These are phyloP conservation scores for Euglossa dilemma DNA, from an alignment of 1,140 invertebrate genomes.

Conservation along the genomic window DNA sequence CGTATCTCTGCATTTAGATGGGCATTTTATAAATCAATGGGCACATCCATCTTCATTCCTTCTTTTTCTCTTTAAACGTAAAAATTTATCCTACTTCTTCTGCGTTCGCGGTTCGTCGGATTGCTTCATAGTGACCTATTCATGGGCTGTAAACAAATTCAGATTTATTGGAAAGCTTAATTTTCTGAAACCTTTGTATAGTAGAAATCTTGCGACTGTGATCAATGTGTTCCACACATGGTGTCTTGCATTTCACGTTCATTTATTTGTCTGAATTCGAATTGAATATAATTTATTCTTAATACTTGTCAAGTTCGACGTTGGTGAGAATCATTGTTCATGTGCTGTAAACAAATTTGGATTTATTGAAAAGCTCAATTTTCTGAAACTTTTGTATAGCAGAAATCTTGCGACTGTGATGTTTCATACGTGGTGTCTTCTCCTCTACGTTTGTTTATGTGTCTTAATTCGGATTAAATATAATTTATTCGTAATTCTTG, in stretches of 20 bases:
- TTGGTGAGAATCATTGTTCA: too few species aligned
- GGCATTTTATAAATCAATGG: conserved; percentile 32
- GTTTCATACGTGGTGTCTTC: neutral
- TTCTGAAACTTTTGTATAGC: neutral
- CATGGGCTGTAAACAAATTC: neutral
- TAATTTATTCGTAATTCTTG: too few species aligned
- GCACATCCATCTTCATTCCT: conserved; percentile 53
- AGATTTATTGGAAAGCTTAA: conserved; percentile 22
- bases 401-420: neutral
- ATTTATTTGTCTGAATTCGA: neutral
- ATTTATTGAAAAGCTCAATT: conserved; percentile 27
- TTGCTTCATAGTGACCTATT: neutral
- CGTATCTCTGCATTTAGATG: neutral
- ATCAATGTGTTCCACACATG: neutral
- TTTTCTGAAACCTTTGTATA: neutral
- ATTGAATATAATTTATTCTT: too few species aligned
- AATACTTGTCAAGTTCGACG: too few species aligned
- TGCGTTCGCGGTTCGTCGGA: too few species aligned
- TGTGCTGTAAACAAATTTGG: neutral
- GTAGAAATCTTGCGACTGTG: neutral
- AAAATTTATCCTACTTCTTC: neutral
- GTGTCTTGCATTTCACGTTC: neutral
- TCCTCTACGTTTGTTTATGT: too few species aligned
- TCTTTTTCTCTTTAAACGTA: neutral
- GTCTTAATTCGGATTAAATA: neutral